A percentile compares a stretch with the other conserved stretches of the same genome.
Evolutionary conservation across 2,888 invertebrate genomes (phyloP).

Genomic region (Mythimna vitellina): DNA sequence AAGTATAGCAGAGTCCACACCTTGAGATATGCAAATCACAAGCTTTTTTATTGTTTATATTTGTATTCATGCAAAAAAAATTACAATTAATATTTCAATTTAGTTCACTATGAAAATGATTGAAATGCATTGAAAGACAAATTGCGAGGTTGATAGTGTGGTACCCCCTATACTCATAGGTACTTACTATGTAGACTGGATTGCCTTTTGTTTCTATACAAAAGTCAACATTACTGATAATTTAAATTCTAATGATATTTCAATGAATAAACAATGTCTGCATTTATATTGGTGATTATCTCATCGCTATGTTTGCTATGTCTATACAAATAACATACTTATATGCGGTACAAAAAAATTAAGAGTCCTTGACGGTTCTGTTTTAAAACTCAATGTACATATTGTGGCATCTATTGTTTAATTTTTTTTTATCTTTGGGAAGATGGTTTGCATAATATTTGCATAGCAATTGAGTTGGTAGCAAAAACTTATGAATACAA

Average conservation of each 20-base stretch:
- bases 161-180: too few relatives aligned
- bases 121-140: neutral
- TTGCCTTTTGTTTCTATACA: neutral
- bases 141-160: neutral
- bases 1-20: too few relatives aligned
- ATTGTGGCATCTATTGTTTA: conserved; percentile 26
- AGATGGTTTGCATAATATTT: conserved; percentile 22
- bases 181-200: neutral
- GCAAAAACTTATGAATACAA: conserved; percentile 41
- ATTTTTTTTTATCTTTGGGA: conserved; percentile 10
- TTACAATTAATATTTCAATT: too few relatives aligned
- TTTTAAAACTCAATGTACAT: conserved; percentile 9
- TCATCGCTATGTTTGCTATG: conserved; percentile 17
- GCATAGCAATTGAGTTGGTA: conserved; percentile 20
- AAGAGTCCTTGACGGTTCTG: conserved; percentile 13
- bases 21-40: too few relatives aligned
- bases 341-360: neutral
- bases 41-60: too few relatives aligned
- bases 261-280: conserved; percentile 33
- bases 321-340: conserved; percentile 1
- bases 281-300: conserved; percentile 13
- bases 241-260: conserved; percentile 33
- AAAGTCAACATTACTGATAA: conserved; percentile 13
- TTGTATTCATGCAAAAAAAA: too few relatives aligned
- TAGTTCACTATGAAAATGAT: too few relatives aligned